Evolutionary conservation across 2,113 vertebrate genomes (phyloP).

Genomic region (Sialia sialis): DNA sequence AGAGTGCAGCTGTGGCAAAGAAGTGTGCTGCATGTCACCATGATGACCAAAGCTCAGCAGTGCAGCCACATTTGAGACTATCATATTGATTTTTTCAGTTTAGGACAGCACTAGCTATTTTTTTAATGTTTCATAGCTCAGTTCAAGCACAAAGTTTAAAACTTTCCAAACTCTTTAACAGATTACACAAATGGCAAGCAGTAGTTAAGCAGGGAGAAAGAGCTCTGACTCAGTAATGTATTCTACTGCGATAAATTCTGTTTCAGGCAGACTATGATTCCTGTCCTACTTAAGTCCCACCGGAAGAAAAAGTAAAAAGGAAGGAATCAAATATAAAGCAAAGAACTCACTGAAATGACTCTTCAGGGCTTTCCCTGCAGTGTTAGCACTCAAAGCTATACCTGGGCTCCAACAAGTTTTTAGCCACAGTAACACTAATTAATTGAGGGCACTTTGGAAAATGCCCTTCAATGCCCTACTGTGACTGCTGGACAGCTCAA

Average conservation of each 20-base stretch:
- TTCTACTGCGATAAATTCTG: conserved; percentile 33
- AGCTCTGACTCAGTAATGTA: background rate
- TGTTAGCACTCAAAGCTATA: background rate
- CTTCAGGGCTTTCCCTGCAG: conserved; percentile 10
- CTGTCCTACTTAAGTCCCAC: background rate
- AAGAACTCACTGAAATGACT: background rate
- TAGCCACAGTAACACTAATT: background rate
- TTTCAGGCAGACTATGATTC: conserved; percentile 18
- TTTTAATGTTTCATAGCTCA: background rate
- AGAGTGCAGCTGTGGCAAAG: background rate
- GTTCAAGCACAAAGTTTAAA: background rate
- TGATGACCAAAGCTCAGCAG: background rate
- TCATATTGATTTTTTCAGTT: background rate
- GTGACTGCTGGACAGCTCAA: background rate
- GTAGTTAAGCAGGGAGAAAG: background rate
- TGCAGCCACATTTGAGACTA: background rate
- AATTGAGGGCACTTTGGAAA: conserved; percentile 23
- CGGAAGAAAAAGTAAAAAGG: background rate
- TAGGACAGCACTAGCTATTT: background rate
- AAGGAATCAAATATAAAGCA: conserved; percentile 22
- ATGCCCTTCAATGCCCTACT: conserved; percentile 20
- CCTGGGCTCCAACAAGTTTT: background rate
- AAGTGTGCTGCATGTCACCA: background rate
- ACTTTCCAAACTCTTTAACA: conserved; percentile 34
- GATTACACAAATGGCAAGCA: background rate